Percentiles rank a stretch among this genome's conserved stretches.
phyloP scores from a whole-genome alignment of 2,888 invertebrate species.

The Spialia ferax region DNA sequence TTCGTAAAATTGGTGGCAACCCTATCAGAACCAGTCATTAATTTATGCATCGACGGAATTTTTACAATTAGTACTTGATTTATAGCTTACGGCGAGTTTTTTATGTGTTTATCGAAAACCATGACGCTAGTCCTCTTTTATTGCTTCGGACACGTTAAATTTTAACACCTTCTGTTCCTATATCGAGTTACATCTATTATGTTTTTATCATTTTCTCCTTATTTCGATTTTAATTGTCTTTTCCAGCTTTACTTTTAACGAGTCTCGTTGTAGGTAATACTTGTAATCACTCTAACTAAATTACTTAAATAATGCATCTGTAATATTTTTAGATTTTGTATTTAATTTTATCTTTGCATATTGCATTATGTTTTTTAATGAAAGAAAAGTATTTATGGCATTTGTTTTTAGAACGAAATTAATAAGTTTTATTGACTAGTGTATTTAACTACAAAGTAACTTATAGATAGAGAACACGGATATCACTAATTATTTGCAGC shows the following conservation, averaged over 20 bases:
- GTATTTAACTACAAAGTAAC: no score
- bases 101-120: constrained; percentile 43
- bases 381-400: no score
- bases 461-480: no score
- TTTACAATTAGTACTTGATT: constrained; percentile 45
- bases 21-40: constrained; percentile 24
- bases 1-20: neutral
- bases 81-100: constrained; percentile 40
- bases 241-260: neutral
- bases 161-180: constrained; percentile 36
- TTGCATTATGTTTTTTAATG: no score
- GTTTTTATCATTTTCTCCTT: constrained; percentile 19
- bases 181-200: constrained; percentile 27
- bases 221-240: constrained; percentile 8
- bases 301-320: no score
- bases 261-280: no score
- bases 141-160: constrained; percentile 48
- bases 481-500: neutral
- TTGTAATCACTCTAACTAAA: no score
- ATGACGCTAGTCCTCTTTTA: constrained; percentile 44
- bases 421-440: no score
- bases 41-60: constrained; percentile 43
- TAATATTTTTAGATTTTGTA: no score
- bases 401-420: no score
- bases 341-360: no score